Evolutionary conservation across 2,888 invertebrate genomes (phyloP), one percentile per base, ranked within the genome.

Genomic region (Leuctra nigra): DNA sequence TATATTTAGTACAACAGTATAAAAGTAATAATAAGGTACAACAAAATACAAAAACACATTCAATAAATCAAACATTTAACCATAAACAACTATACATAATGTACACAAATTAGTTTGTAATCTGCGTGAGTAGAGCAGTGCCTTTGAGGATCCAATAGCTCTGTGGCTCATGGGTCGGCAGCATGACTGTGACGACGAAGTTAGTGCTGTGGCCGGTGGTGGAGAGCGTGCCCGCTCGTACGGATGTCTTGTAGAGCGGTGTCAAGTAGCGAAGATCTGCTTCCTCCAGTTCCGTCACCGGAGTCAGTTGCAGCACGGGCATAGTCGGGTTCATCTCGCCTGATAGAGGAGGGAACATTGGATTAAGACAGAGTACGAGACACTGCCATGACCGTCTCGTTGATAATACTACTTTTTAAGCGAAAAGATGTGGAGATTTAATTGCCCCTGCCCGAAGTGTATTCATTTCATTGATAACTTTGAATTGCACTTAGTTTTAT

Each of bases 201-300:
- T 94, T 94, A 1, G 93, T 94, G 65, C 92, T 93, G 72, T 93
- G 93, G 0, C 94, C 94, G 1, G 93, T 94, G 0, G 93, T 94
- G 6, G 92, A 92, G 13, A 94, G 76, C 0, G 82, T 82, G 39
- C 94, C 94, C 20, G 92, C 90, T 58, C 94, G 78, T 63, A 87
- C 83, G 29, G 90, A 84, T 0, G 94, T 94, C 74, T 93, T 94
- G 72, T 94, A 94, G 13, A 94, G 73, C 0, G 94, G 94, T 18
- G 86, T 81, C 54, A 80, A 75, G 69, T 91, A 91, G 64, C 87
- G 74, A 18, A 22, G 38, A 11, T 78, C 44, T 4, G 18, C 35
- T 16, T 44, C 33, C 1, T 14, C 22, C 22, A 53, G 71, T 64
- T 75, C 76, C 41, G 78, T 73, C 58, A 81, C 82, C 1, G 90